Percentiles rank a stretch among this genome's conserved stretches.
Evolutionary conservation across 1,140 invertebrate species (phyloP).

Genomic region (Sitobion miscanthi): DNA sequence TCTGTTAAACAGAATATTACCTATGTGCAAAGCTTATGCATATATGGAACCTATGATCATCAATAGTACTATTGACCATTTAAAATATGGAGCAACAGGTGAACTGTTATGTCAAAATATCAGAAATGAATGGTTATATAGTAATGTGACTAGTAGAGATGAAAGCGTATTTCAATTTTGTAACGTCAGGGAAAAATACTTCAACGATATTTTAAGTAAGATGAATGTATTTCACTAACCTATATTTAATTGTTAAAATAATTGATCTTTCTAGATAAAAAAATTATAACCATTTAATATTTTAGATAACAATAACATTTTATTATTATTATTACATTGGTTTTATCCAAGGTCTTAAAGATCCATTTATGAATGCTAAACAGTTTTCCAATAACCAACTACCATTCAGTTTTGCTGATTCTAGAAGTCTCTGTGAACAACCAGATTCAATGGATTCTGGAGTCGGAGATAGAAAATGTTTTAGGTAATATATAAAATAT

Average conservation of each 20-base stretch:
- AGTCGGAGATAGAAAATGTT: constrained; percentile 24
- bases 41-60: constrained; percentile 61
- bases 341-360: constrained; percentile 57
- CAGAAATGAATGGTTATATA: constrained; percentile 67
- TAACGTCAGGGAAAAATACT: neutral
- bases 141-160: constrained; percentile 66
- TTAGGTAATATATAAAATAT: constrained; percentile 46
- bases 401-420: constrained; percentile 58
- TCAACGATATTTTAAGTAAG: constrained; percentile 39
- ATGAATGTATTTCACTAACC: neutral
- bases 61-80: constrained; percentile 60
- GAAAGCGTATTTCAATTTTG: constrained; percentile 65
- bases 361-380: constrained; percentile 57
- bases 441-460: neutral
- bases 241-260: neutral
- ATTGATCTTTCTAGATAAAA: neutral
- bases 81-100: constrained; percentile 66
- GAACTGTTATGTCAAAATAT: constrained; percentile 66
- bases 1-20: constrained; percentile 61
- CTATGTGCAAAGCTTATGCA: constrained; percentile 62
- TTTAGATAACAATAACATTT: neutral
- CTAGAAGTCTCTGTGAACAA: constrained; percentile 36
- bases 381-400: constrained; percentile 50
- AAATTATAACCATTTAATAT: neutral
- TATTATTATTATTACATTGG: neutral